Evolutionary conservation across 1,140 invertebrate species (phyloP).

Genomic region (Coenobita brevimanus): DNA sequence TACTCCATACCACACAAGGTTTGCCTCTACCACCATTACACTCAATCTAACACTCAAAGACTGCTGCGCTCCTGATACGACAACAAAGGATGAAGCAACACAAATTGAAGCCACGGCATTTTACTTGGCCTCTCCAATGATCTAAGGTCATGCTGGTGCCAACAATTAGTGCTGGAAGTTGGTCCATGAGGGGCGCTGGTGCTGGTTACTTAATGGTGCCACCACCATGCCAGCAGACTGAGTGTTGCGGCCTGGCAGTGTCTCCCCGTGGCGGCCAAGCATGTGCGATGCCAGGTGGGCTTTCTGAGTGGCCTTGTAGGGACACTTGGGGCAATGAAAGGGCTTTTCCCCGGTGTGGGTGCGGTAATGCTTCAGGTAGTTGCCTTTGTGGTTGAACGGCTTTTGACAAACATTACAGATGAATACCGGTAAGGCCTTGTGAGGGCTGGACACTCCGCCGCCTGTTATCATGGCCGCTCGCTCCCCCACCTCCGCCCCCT

Average conservation of each 20-base stretch:
- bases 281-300: constrained; percentile 52
- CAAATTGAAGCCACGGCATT: too few relatives aligned
- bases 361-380: constrained; percentile 58
- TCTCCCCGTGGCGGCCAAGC: constrained; percentile 40
- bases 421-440: constrained; percentile 40
- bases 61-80: too few relatives aligned
- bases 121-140: too few relatives aligned
- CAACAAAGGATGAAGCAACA: too few relatives aligned
- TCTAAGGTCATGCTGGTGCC: too few relatives aligned
- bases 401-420: constrained; percentile 56
- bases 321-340: constrained; percentile 52
- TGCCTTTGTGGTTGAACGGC: constrained; percentile 58
- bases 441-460: constrained; percentile 19
- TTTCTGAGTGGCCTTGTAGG: constrained; percentile 54
- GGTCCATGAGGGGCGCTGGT: neutral
- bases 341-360: constrained; percentile 60
- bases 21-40: too few relatives aligned
- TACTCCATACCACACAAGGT: too few relatives aligned
- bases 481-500: constrained; percentile 45
- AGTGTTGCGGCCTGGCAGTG: neutral
- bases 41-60: too few relatives aligned
- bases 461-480: constrained; percentile 43
- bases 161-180: neutral
- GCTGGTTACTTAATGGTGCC: neutral
- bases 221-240: neutral